Percentiles rank a stretch among this genome's conserved stretches.
Conservation (phyloP, 1,140 invertebrate species). For the Microplitis mediator region DNA sequence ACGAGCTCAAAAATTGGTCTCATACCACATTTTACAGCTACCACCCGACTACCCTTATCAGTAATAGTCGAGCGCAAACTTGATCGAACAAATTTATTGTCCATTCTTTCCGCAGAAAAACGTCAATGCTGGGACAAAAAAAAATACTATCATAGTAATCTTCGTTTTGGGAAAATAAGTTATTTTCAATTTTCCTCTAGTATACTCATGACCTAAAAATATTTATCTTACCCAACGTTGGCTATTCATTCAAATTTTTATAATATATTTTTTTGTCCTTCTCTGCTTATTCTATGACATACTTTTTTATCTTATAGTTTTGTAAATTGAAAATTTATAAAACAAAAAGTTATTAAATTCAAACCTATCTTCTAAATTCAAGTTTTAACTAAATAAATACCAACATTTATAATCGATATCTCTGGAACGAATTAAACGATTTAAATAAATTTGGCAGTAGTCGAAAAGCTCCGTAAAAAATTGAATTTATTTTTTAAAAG, state of each 20-base stretch:
- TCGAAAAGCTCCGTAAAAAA: too few relatives aligned
- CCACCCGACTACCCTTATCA: constrained; percentile 2
- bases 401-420: not conserved
- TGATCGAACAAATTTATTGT: constrained; percentile 22
- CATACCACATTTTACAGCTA: constrained; percentile 11
- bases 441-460: too few relatives aligned
- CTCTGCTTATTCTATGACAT: not conserved
- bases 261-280: too few relatives aligned
- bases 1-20: constrained; percentile 24
- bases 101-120: constrained; percentile 1
- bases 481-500: too few relatives aligned
- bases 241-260: not conserved
- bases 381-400: too few relatives aligned
- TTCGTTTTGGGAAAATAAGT: not conserved
- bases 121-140: not conserved
- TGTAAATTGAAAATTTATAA: too few relatives aligned
- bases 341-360: too few relatives aligned
- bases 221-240: not conserved
- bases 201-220: not conserved
- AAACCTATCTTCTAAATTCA: too few relatives aligned
- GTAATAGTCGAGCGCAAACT: constrained; percentile 13
- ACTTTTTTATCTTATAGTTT: not conserved
- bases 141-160: not conserved
- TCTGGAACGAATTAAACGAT: too few relatives aligned
- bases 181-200: not conserved